These are phyloP conservation scores for Aleiodes leptofemur DNA, from an alignment of 2,888 invertebrate genomes.

Conservation along the genomic window DNA sequence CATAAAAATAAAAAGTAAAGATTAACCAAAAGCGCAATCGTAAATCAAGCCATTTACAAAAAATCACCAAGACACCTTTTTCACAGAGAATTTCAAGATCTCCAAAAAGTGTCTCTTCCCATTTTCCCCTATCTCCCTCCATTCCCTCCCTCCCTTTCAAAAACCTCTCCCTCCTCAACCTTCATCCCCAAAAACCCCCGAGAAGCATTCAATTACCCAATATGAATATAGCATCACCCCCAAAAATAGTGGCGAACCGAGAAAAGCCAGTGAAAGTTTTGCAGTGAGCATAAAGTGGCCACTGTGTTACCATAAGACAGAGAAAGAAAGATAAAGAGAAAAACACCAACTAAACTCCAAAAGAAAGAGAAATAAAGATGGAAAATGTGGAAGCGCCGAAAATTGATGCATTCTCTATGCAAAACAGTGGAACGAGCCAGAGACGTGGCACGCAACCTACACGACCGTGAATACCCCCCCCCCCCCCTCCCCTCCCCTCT, in stretches of 20 bases:
- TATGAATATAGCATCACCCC: slow-evolving; percentile 36
- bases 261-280: slow-evolving; percentile 9
- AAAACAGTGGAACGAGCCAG: slow-evolving; percentile 68
- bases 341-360: background rate
- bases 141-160: too few species aligned
- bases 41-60: too few species aligned
- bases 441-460: slow-evolving; percentile 62
- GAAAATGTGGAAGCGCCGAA: slow-evolving; percentile 63
- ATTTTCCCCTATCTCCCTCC: too few species aligned
- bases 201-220: slow-evolving; percentile 4
- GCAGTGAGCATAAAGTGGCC: slow-evolving; percentile 11
- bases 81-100: too few species aligned
- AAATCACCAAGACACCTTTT: too few species aligned
- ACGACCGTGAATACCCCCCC: slow-evolving; percentile 30
- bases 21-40: too few species aligned
- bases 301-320: slow-evolving; percentile 24
- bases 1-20: too few species aligned
- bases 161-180: too few species aligned
- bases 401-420: slow-evolving; percentile 73
- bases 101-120: too few species aligned
- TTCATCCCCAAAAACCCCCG: background rate
- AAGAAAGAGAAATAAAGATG: slow-evolving; percentile 51
- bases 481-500: slow-evolving; percentile 38
- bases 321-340: too few species aligned
- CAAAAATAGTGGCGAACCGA: background rate